These are phyloP conservation scores for Tenebrio molitor DNA, from an alignment of 1,140 invertebrate genomes.

Conservation along the genomic window DNA sequence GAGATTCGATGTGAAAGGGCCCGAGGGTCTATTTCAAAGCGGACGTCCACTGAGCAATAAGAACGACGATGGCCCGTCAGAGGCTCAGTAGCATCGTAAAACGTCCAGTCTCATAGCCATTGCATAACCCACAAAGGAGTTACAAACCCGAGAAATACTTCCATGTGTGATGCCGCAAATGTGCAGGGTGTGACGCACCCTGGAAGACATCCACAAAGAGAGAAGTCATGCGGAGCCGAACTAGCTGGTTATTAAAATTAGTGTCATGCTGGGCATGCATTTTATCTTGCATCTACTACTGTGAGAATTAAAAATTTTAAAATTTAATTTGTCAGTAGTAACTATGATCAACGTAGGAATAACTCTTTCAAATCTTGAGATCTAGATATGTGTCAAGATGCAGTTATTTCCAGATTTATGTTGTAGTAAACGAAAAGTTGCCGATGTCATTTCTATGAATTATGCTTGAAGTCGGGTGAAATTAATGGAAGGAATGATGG, in stretches of 20 bases:
- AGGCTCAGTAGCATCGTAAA: slow-evolving; percentile 42
- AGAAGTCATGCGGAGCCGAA: too few relatives aligned
- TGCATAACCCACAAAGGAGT: slow-evolving; percentile 45
- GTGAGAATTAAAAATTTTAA: too few relatives aligned
- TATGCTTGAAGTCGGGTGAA: slow-evolving; percentile 16
- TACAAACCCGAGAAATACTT: slow-evolving; percentile 36
- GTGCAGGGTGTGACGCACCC: slow-evolving; percentile 6
- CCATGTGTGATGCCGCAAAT: slow-evolving; percentile 37
- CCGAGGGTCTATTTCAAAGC: slow-evolving; percentile 31
- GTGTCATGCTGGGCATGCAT: too few relatives aligned
- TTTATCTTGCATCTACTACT: too few relatives aligned
- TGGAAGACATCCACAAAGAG: not conserved
- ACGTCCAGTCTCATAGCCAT: slow-evolving; percentile 44
- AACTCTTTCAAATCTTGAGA: too few relatives aligned
- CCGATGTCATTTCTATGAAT: slow-evolving; percentile 12
- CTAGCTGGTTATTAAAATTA: too few relatives aligned
- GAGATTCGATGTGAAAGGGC: slow-evolving; percentile 35
- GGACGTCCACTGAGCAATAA: slow-evolving; percentile 38
- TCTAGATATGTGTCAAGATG: slow-evolving; percentile 2
- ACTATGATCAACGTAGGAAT: too few relatives aligned
- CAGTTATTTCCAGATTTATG: slow-evolving; percentile 14
- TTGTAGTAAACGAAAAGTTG: slow-evolving; percentile 5
- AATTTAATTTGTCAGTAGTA: too few relatives aligned
- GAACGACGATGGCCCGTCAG: slow-evolving; percentile 36
- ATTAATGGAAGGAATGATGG: slow-evolving; percentile 34